phyloP scores from a whole-genome alignment of 2,888 invertebrate species.

The Sinhomidia bicolor region DNA sequence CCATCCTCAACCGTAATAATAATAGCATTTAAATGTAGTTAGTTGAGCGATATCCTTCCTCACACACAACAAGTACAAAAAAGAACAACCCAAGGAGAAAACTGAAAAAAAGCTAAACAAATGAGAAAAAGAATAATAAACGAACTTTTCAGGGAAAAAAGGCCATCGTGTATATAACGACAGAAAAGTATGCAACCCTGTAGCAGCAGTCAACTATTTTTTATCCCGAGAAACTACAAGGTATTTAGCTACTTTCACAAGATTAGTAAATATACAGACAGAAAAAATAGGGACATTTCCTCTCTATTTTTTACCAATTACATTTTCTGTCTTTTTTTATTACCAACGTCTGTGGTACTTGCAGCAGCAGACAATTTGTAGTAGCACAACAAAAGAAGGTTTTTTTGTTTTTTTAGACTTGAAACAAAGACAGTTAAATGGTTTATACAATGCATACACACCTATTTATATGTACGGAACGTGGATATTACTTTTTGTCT shows the following conservation, averaged over 20 bases:
- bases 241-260: slow-evolving; percentile 69
- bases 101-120: slow-evolving; percentile 49
- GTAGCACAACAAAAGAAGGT: background rate
- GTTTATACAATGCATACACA: slow-evolving; percentile 20
- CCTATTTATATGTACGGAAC: slow-evolving; percentile 36
- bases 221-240: slow-evolving; percentile 51
- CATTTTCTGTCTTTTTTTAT: slow-evolving; percentile 71
- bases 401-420: too few species aligned
- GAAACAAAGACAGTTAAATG: too few species aligned
- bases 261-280: slow-evolving; percentile 52
- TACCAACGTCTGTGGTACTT: slow-evolving; percentile 50
- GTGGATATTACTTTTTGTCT: slow-evolving; percentile 25
- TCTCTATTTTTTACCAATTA: slow-evolving; percentile 67
- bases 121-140: slow-evolving; percentile 61
- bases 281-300: slow-evolving; percentile 46
- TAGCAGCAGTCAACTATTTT: slow-evolving; percentile 45
- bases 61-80: slow-evolving; percentile 14
- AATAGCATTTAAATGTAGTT: slow-evolving; percentile 60
- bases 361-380: background rate
- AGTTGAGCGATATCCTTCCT: slow-evolving; percentile 50
- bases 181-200: background rate
- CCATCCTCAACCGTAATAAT: slow-evolving; percentile 59
- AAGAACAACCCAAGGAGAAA: slow-evolving; percentile 13
- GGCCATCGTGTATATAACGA: background rate
- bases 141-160: slow-evolving; percentile 52